Percentiles rank a stretch among this genome's conserved stretches.
Evolutionary conservation across 2,888 invertebrate species (phyloP).

Genomic region (Hoplodrina ambigua): DNA sequence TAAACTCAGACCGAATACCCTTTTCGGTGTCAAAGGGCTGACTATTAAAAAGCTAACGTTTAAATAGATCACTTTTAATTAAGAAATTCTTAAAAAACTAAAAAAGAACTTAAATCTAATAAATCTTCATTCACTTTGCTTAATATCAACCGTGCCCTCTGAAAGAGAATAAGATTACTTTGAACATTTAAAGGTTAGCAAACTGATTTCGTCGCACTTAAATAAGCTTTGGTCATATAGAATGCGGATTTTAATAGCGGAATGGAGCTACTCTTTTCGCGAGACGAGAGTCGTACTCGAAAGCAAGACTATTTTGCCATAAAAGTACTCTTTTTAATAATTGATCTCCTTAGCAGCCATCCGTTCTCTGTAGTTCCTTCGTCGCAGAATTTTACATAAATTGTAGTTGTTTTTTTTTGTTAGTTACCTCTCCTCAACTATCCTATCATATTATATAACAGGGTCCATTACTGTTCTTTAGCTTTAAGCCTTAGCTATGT

Average conservation of each 20-base stretch:
- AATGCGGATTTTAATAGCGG: background rate
- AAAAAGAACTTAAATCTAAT: conserved; percentile 37
- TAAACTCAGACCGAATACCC: conserved; percentile 12
- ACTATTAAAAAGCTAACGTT: conserved; percentile 25
- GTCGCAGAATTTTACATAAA: too few relatives aligned
- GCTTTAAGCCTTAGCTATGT: too few relatives aligned
- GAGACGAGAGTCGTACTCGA: too few relatives aligned
- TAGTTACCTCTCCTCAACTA: too few relatives aligned
- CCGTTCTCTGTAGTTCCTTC: too few relatives aligned
- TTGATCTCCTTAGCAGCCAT: too few relatives aligned
- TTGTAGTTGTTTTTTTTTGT: too few relatives aligned
- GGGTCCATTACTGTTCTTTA: too few relatives aligned
- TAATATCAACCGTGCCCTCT: conserved; percentile 32
- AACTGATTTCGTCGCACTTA: conserved; percentile 37
- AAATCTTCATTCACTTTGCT: conserved; percentile 42
- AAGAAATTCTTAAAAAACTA: conserved; percentile 34
- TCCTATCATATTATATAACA: too few relatives aligned
- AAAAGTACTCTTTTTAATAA: too few relatives aligned
- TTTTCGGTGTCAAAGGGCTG: conserved; percentile 22
- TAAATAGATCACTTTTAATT: conserved; percentile 51
- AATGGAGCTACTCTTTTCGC: too few relatives aligned
- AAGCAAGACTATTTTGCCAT: too few relatives aligned
- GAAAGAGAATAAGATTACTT: conserved; percentile 48
- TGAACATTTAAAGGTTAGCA: conserved; percentile 48
- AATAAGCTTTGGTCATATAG: conserved; percentile 1